These are phyloP conservation scores for Lordiphosa stackelbergi DNA, from an alignment of 1,140 invertebrate genomes.

Conservation along the genomic window DNA sequence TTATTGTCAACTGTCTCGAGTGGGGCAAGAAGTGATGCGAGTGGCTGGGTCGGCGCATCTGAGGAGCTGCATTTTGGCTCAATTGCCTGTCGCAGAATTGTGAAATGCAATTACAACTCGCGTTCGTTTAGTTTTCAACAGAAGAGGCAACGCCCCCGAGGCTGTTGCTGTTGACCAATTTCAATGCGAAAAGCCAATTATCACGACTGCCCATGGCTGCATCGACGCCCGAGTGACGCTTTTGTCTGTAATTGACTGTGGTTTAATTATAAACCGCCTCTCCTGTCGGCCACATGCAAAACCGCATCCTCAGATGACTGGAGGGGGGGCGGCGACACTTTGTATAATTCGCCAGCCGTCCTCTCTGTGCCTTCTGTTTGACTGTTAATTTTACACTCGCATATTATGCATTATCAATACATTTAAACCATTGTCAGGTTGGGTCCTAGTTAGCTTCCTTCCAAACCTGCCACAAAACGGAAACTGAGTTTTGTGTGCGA, in stretches of 20 bases:
- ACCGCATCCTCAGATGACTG: constrained; percentile 35
- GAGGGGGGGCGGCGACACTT: constrained; percentile 44
- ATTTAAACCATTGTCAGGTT: constrained; percentile 69
- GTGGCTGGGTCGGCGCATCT: constrained; percentile 40
- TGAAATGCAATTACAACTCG: constrained; percentile 67
- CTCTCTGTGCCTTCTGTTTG: constrained; percentile 22
- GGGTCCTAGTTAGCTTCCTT: constrained; percentile 1
- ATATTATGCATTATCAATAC: constrained; percentile 74
- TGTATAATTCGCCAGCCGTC: constrained; percentile 51
- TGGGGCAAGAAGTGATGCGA: constrained; percentile 51
- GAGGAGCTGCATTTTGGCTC: constrained; percentile 16
- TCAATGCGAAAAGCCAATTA: constrained; percentile 71
- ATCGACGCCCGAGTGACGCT: constrained; percentile 57
- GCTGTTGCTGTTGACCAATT: constrained; percentile 29
- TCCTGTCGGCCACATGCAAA: constrained; percentile 32
- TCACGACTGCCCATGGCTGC: constrained; percentile 49
- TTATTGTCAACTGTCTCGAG: constrained; percentile 65
- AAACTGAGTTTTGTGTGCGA: constrained; percentile 17
- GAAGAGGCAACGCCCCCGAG: constrained; percentile 25
- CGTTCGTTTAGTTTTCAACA: neutral
- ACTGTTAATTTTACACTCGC: constrained; percentile 63
- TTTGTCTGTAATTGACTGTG: constrained; percentile 74
- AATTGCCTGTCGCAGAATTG: constrained; percentile 58
- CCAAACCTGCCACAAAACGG: constrained; percentile 1
- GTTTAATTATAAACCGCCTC: constrained; percentile 75